These are phyloP conservation scores for Hemitrygon akajei DNA, from an alignment of 2,797 vertebrate species.

Conservation along the genomic window DNA sequence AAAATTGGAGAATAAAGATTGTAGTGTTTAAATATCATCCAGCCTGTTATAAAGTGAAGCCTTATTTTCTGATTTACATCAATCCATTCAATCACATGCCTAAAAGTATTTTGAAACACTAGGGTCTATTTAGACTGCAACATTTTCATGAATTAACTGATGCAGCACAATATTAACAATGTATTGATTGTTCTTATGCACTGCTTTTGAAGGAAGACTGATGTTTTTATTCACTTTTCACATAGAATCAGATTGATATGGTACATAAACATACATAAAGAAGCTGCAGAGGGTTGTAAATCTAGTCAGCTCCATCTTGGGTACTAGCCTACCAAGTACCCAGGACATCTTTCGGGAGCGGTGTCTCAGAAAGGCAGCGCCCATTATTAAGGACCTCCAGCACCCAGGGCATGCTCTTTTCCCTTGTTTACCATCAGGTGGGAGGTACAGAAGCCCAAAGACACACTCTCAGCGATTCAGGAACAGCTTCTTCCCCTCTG, in stretches of 20 bases:
- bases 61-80: background rate
- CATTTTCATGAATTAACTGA: background rate
- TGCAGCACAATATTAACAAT: background rate
- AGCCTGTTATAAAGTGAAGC: background rate
- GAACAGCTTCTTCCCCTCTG: too few relatives aligned
- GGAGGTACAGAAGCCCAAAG: too few relatives aligned
- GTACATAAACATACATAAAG: too few relatives aligned
- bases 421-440: too few relatives aligned
- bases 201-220: background rate
- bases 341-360: too few relatives aligned
- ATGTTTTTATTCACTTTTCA: background rate
- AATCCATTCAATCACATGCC: background rate
- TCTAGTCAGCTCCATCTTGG: too few relatives aligned
- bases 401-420: too few relatives aligned
- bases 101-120: background rate
- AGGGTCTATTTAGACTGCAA: background rate
- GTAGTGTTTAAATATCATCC: background rate
- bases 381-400: too few relatives aligned
- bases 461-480: too few relatives aligned
- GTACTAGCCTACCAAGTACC: too few relatives aligned
- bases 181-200: background rate
- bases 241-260: background rate
- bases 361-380: too few relatives aligned
- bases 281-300: too few relatives aligned
- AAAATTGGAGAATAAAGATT: background rate